A percentile compares a stretch with the other conserved stretches of the same genome.
Evolutionary conservation across 2,113 vertebrate genomes (phyloP).

Genomic region (Ardeotis arabs): DNA sequence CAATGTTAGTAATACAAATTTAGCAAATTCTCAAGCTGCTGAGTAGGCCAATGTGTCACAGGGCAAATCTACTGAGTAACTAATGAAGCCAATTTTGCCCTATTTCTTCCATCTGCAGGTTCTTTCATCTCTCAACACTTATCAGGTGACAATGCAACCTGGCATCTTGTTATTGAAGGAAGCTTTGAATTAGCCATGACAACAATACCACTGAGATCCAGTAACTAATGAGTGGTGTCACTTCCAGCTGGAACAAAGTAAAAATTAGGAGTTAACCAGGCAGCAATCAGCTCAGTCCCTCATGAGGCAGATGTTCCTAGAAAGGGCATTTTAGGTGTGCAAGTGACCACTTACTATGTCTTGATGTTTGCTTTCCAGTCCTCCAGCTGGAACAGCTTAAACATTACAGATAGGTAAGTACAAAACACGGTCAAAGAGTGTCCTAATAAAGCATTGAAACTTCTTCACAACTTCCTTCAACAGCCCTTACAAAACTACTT

Average conservation of each 20-base stretch:
- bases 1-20: slow-evolving; percentile 41
- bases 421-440: background rate
- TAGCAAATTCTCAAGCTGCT: slow-evolving; percentile 49
- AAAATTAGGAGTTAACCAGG: background rate
- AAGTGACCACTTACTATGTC: background rate
- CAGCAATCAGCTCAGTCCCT: background rate
- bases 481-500: background rate
- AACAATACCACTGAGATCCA: background rate
- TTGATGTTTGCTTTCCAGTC: background rate
- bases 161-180: background rate
- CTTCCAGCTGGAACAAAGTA: background rate
- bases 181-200: background rate
- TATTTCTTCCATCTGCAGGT: background rate
- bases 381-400: background rate
- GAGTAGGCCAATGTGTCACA: background rate
- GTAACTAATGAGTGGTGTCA: background rate
- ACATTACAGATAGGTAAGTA: background rate
- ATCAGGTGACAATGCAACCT: background rate
- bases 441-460: background rate
- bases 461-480: background rate
- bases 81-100: slow-evolving; percentile 28
- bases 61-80: background rate
- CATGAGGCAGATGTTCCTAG: background rate
- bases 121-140: slow-evolving; percentile 4
- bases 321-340: background rate